Percentiles rank a stretch among this genome's conserved stretches.
Evolutionary conservation across 1,140 invertebrate genomes (phyloP).

Genomic region (Zelostemma sp.): DNA sequence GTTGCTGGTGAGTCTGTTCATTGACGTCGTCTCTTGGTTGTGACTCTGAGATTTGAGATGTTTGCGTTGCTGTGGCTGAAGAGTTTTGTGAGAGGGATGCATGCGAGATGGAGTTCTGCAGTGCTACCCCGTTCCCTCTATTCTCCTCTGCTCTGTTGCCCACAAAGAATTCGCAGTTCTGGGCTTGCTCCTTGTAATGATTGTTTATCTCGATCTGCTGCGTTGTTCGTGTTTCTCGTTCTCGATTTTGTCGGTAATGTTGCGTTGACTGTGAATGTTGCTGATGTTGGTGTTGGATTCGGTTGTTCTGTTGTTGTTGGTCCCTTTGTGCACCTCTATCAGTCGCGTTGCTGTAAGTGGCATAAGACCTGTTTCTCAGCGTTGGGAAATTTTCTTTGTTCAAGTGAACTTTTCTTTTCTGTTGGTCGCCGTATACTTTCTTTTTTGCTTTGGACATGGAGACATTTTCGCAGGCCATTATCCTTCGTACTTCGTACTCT

Average conservation of each 20-base stretch:
- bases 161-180: background rate
- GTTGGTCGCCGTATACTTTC: background rate
- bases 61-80: no score
- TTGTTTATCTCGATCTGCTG: background rate
- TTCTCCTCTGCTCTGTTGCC: background rate
- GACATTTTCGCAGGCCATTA: constrained; percentile 5
- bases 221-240: background rate
- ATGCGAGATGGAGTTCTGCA: no score
- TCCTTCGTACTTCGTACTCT: background rate
- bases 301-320: background rate
- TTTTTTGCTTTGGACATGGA: constrained; percentile 1
- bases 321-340: background rate
- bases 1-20: no score
- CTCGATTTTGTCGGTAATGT: background rate
- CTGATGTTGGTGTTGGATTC: background rate
- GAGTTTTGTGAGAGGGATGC: no score
- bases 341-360: background rate
- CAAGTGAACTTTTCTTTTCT: background rate
- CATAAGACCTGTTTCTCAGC: background rate
- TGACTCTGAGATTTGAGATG: background rate
- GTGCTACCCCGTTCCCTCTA: background rate
- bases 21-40: no score
- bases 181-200: background rate
- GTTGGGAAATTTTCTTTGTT: constrained; percentile 10
- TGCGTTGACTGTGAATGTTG: background rate